Evolutionary conservation across 1,140 invertebrate species (phyloP).

Genomic region (Diabrotica virgifera): DNA sequence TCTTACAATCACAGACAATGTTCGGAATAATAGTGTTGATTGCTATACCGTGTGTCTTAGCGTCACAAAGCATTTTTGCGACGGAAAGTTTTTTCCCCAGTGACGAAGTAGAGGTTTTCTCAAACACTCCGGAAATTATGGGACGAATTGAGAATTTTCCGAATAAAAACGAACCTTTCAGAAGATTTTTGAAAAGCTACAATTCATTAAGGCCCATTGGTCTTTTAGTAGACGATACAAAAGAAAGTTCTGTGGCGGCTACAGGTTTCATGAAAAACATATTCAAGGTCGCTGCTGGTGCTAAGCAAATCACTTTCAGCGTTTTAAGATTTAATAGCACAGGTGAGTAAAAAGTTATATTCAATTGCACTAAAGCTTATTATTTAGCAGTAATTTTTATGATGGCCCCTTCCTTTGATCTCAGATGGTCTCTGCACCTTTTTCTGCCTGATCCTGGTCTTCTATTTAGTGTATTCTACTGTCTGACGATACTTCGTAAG

Average conservation of each 20-base stretch:
- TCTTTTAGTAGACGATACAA: constrained; percentile 7
- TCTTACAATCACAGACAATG: constrained; percentile 7
- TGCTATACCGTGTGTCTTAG: not conserved
- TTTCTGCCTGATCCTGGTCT: no score
- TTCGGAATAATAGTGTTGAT: not conserved
- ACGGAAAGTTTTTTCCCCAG: not conserved
- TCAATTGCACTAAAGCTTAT: no score
- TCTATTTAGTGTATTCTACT: no score
- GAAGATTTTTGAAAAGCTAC: constrained; percentile 13
- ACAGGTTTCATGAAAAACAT: constrained; percentile 8
- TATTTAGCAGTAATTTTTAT: no score
- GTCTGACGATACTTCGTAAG: no score
- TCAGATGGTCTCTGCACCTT: no score
- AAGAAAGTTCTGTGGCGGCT: not conserved
- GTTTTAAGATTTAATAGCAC: constrained; percentile 7
- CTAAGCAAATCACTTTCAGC: constrained; percentile 7
- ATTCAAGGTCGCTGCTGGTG: not conserved
- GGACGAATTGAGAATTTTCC: constrained; percentile 8
- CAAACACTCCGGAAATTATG: not conserved
- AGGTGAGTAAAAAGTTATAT: constrained; percentile 3
- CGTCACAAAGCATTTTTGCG: not conserved
- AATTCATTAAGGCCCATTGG: constrained; percentile 10
- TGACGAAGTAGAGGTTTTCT: not conserved
- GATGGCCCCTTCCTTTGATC: no score
- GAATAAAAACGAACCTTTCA: constrained; percentile 4